These are phyloP conservation scores for Jacana jacana DNA, from an alignment of 2,113 vertebrate species.

Conservation along the genomic window DNA sequence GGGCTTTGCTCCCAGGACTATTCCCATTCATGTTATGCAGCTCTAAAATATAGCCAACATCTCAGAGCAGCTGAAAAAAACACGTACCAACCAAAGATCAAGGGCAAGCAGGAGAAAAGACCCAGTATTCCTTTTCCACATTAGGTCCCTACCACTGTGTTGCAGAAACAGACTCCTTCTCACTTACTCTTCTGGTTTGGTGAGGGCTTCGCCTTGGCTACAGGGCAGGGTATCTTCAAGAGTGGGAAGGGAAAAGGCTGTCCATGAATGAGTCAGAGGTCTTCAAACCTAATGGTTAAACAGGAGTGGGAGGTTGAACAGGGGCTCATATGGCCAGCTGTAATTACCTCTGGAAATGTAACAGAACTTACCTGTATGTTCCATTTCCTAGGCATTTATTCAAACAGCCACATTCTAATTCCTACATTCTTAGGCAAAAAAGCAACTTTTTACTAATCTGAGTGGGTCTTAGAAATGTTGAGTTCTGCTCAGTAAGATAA, in stretches of 20 bases:
- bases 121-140: fast-evolving
- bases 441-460: neutral
- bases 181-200: neutral
- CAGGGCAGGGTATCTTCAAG: neutral
- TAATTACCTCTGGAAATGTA: neutral
- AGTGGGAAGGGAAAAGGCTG: fast-evolving
- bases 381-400: neutral
- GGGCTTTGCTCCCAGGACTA: neutral
- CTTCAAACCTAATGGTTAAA: neutral
- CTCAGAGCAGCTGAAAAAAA: neutral
- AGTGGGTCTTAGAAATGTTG: neutral
- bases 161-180: neutral
- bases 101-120: neutral
- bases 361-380: neutral
- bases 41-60: neutral
- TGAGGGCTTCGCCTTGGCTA: neutral
- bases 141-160: neutral
- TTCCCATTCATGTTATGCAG: neutral
- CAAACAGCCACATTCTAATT: neutral
- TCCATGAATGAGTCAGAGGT: neutral
- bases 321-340: fast-evolving
- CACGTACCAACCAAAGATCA: neutral
- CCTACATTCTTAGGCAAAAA: neutral
- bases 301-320: neutral
- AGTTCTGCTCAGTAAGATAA: neutral